Conservation (phyloP, 1,140 invertebrate species). For the Aphelenchoides fujianensis region DNA sequence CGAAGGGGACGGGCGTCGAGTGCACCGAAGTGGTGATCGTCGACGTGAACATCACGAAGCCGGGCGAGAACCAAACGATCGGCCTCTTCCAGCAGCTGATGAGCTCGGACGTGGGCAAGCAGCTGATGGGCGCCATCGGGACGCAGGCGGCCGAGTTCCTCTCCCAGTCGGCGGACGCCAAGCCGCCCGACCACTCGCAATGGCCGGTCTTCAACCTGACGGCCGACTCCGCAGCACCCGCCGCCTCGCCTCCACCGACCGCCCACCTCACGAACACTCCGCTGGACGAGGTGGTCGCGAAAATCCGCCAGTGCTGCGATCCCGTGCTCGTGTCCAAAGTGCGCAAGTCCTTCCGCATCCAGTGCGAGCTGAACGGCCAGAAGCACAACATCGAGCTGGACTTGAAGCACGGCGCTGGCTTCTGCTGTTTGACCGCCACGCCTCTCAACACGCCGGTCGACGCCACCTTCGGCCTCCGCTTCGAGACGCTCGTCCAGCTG, state of each 20-base stretch:
- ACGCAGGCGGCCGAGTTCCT: background rate
- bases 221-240: background rate
- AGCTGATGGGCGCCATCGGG: conserved; percentile 33
- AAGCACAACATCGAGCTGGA: conserved; percentile 11
- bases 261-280: background rate
- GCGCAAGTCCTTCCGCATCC: conserved; percentile 29
- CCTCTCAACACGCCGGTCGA: background rate
- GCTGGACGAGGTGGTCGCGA: conserved; percentile 25
- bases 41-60: conserved; percentile 40
- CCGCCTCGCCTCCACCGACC: background rate
- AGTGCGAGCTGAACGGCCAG: conserved; percentile 21
- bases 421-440: background rate
- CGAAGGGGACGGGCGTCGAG: conserved; percentile 31
- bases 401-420: conserved; percentile 18
- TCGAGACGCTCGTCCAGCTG: conserved; percentile 26
- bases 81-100: conserved; percentile 41
- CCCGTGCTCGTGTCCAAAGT: conserved; percentile 28
- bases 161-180: background rate
- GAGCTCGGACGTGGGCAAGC: conserved; percentile 38
- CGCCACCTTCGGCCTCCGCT: conserved; percentile 28
- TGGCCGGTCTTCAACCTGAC: background rate
- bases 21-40: conserved; percentile 28
- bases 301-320: conserved; percentile 26
- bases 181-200: background rate
- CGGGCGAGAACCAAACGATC: conserved; percentile 41